Evolutionary conservation across 2,113 vertebrate species (phyloP).

Genomic region (Eurystomus gularis): DNA sequence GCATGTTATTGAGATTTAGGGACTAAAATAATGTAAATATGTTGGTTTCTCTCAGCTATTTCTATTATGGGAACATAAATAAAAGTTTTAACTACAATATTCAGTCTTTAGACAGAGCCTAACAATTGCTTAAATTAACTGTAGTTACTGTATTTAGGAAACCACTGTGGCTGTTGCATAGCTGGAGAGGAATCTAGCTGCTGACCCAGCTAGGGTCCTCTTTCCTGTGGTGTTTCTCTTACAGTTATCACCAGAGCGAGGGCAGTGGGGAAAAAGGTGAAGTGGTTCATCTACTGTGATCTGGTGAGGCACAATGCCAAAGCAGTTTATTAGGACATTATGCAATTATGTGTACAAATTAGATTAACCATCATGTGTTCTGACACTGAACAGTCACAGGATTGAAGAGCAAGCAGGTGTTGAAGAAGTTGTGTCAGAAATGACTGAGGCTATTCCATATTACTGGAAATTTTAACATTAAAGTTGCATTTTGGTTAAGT

Average conservation of each 20-base stretch:
- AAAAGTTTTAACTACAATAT: not conserved
- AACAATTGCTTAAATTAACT: not conserved
- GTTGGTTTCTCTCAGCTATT: not conserved
- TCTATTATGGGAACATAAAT: not conserved
- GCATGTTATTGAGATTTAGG: not conserved
- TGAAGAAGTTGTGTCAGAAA: not conserved
- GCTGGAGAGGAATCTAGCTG: not conserved
- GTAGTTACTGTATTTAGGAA: not conserved
- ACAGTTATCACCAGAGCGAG: accelerated
- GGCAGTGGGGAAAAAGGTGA: not conserved
- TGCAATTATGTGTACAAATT: not conserved
- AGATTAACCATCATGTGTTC: not conserved
- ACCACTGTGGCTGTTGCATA: not conserved
- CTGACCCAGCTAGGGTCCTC: not conserved
- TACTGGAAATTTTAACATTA: not conserved
- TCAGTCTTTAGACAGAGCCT: not conserved
- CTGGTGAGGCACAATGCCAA: not conserved
- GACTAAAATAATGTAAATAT: not conserved
- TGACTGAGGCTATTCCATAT: not conserved
- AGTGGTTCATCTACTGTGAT: not conserved
- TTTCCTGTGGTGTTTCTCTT: not conserved
- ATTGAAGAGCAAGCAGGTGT: not conserved
- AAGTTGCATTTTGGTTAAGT: not conserved
- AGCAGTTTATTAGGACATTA: not conserved
- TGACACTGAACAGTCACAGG: not conserved